Evolutionary conservation across 2,113 vertebrate genomes (phyloP), one percentile per base, ranked within the genome.

Genomic region (Hyla sarda): DNA sequence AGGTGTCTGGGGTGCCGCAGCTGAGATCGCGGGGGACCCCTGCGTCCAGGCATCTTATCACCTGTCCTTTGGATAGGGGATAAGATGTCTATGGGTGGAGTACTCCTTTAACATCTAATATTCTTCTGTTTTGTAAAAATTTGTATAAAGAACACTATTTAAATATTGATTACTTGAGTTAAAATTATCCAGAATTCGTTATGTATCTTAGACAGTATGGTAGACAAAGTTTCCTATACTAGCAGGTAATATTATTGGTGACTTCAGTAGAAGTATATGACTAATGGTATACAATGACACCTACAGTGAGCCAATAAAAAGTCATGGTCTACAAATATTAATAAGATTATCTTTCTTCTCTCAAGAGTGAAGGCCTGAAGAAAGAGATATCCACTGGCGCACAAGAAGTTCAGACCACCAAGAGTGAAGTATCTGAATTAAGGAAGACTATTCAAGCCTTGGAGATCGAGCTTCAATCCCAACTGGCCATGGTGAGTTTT

Each of bases 391-490:
- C 9, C 0, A 32, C 82, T 1, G 83, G 85, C 17, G 84, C 58
- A 8, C 90, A 87, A 3, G 92, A 94, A 0, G 87, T 92, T 84
- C 90, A 90, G 56, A 90, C 90, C 0, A 91, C 85, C 84, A 69
- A 88, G 83, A 84, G 47, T 0, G 78, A 94, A 87, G 74, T 94
- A 34, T 90, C 89, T 0, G 91, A 94, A 1, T 88, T 95, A 89
- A 95, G 91, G 82, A 94, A 90, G 48, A 89, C 62, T 0, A 79
- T 89, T 62, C 95, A 96, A 92, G 90, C 83, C 0, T 80, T 95
- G 88, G 92, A 95, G 86, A 95, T 96, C 0, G 91, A 88, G 54
- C 88, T 91, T 5, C 90, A 94, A 56, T 90, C 92, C 3, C 5
- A 88, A 13, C 13, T 88, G 1, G 74, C 91, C 1, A 91, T 91